Evolutionary conservation across 2,113 vertebrate species (phyloP), one percentile per base, ranked within the genome.

Genomic region (Ancistrus triradiatus): DNA sequence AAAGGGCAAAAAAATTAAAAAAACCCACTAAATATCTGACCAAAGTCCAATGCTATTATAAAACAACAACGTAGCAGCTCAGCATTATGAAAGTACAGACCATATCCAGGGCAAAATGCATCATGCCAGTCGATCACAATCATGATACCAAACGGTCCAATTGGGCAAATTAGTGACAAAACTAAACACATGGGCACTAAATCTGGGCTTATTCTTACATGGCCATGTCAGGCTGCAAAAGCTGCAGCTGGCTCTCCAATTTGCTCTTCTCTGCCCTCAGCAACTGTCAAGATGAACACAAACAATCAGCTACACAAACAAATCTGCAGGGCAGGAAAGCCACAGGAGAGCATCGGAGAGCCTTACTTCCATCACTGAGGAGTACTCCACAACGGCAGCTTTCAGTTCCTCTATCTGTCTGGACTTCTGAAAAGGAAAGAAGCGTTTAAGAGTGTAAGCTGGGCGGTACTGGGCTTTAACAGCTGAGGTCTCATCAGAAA

Each of bases 361-460:
- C 43, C 72, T 42, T 84, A 94, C 94, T 92, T 97, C 90, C 27
- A 90, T 90, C 50, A 93, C 31, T 0, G 84, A 85, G 2, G 85
- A 84, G 9, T 89, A 92, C 72, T 97, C 93, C 70, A 73, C 77
- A 44, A 96, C 53, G 0, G 86, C 79, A 56, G 81, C 63, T 60
- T 88, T 87, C 28, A 96, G 84, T 33, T 96, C 92, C 57, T 90
- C 81, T 22, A 92, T 88, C 55, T 84, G 83, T 60, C 85, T 74
- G 47, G 81, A 79, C 68, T 87, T 96, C 94, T 97, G 85, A 28
- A 81, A 49, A 33, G 2, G 3, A 14, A 43, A 62, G 9, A 31
- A 8, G 33, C 6, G 15, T 24, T 38, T 47, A 31, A 28, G n/a
- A n/a, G n/a, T n/a, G n/a, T n/a, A n/a, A n/a, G n/a, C n/a, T n/a